Base-by-base conservation (phyloP, 2,888 invertebrate genomes). In the Nudaria mundana region DNA sequence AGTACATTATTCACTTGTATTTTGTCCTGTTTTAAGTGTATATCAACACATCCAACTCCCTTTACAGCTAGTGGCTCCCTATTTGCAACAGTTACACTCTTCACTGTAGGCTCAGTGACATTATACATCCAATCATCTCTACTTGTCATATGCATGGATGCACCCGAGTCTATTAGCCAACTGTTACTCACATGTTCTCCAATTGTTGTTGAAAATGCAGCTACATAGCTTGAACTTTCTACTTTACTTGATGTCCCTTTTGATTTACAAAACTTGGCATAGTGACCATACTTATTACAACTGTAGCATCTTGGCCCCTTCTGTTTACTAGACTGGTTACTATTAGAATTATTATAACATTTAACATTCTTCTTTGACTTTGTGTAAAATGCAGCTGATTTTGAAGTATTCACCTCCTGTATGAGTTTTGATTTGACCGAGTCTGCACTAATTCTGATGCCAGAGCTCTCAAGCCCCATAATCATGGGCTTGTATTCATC, bases 111-210 rank as follows among this genome's bases (percentile, higher is more conserved):
- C 15, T 30, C 30, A 5, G 24, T 28, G 5, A 33, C 23, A 30
- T 40, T 18, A 5, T 25, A 36, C 29, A 39, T 11, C 47, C 45
- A 52, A 25, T 44, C 37, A 3, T 30, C 13, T 8, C 33, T 37
- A 5, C 39, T 33, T 5, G 35, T 30, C 53, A 55, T 53, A 16
- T 56, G 53, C 23, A 39, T 39, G 13, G 53, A 45, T 31, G 52
- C 55, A 25, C 57, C 50, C 0, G 52, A 50, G 44, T 53, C 55
- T 5, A 58, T 24, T 24, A 39, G 43, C 54, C 52, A 51, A n/a
- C n/a, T n/a, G 8, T 31, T 36, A 28, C 44, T 25, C 8, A 7
- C 38, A 2, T 25, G 28, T 4, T 37, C 23, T 13, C 20, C 5
- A 7, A 24, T 8, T 7, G 34, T n/a, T 22, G 52, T 51, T 48